Percentiles rank a stretch among this genome's conserved stretches.
Evolutionary conservation across 2,888 invertebrate genomes (phyloP).

Genomic region (Punctoribates punctum): DNA sequence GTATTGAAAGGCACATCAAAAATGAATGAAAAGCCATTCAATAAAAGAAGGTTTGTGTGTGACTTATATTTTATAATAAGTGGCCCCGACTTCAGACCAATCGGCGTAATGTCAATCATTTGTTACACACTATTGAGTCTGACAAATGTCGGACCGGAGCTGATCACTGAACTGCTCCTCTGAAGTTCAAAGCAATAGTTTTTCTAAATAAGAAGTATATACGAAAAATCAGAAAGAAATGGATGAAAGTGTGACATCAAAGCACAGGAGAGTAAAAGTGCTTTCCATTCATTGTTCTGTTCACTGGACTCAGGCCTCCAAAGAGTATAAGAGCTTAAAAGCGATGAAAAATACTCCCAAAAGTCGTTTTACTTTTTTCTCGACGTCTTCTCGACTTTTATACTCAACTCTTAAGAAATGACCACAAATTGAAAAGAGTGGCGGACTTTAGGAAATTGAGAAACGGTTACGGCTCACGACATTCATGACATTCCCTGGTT

Average conservation of each 20-base stretch:
- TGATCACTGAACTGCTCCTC: background rate
- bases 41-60: constrained; percentile 4
- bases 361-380: background rate
- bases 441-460: constrained; percentile 25
- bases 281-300: constrained; percentile 5
- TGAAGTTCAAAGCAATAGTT: background rate
- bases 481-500: background rate
- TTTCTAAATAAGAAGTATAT: background rate
- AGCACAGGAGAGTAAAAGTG: background rate
- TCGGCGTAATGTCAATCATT: constrained; percentile 33
- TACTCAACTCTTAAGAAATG: constrained; percentile 5
- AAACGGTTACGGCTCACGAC: constrained; percentile 16
- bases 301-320: background rate
- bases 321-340: constrained; percentile 1
- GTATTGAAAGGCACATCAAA: background rate
- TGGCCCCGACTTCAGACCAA: constrained; percentile 24
- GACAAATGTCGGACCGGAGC: constrained; percentile 15
- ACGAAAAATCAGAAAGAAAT: no score
- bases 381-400: background rate
- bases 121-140: constrained; percentile 35
- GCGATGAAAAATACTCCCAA: constrained; percentile 30
- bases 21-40: background rate
- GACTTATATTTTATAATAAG: constrained; percentile 31
- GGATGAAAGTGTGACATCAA: background rate
- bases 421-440: constrained; percentile 34